Base-by-base conservation (phyloP, 1,140 invertebrate species). In the Oreohelix idahoensis region DNA sequence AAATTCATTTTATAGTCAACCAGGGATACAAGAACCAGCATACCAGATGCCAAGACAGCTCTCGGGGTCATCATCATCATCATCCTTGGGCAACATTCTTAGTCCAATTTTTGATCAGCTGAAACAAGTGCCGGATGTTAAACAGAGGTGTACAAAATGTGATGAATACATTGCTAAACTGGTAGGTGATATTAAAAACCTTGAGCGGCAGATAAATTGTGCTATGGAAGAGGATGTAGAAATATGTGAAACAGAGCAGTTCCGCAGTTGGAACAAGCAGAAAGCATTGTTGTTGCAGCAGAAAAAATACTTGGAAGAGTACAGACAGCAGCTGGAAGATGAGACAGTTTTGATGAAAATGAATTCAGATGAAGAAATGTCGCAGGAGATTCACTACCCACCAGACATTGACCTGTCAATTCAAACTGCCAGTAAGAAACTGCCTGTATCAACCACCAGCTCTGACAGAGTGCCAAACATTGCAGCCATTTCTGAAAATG, bases 191-290 rank as follows among this genome's bases (percentile, higher is more conserved):
- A 84, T 89, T 26, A 58, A 83, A 23, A 79, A 85, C 17, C 76
- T 89, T n/a, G 88, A 89, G 20, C 36, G 42, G 4, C 73, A 81
- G 38, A 84, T 87, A 5, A 84, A 87, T n/a, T 53, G 53, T 36
- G n/a, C 85, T 2, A 86, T 89, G 83, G 79, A 74, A 38, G 75
- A 84, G 20, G 77, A 84, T 79, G 84, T 76, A 17, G 83, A 86
- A 11, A 86, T 88, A 80, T 85, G 78, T 58, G 85, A 87, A 42
- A 77, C 80, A 53, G 84, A 84, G 36, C 83, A 88, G 70, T 89
- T 86, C 84, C 49, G 49, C 5, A 63, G 45, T 23, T 42, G 88
- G 63, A 84, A 76, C 42, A 85, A 83, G 32, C 78, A 78, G n/a
- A 89, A 89, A 53, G 84, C 82, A 15, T 71, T 83, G 51, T 74